Percentiles rank a stretch among this genome's conserved stretches.
phyloP scores from a whole-genome alignment of 2,888 invertebrate species.

The Athalia cordata region DNA sequence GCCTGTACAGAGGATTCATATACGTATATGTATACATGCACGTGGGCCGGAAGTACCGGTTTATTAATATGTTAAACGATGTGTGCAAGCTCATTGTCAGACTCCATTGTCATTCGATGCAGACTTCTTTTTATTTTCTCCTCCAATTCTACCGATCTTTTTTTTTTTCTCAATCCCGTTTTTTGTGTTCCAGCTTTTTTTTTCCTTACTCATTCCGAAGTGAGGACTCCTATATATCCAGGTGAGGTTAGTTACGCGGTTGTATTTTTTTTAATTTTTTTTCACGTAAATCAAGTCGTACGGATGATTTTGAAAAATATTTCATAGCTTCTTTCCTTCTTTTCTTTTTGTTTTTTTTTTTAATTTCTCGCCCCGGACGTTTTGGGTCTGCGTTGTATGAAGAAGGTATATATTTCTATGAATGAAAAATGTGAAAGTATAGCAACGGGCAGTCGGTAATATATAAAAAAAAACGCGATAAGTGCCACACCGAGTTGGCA shows the following conservation, averaged over 20 bases:
- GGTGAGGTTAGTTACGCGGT: too few relatives aligned
- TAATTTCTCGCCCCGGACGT: background rate
- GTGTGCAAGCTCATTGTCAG: background rate
- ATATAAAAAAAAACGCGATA: too few relatives aligned
- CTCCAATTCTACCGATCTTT: background rate
- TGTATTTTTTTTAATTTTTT: too few relatives aligned
- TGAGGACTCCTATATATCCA: too few relatives aligned
- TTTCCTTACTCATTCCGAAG: too few relatives aligned
- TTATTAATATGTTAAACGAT: conserved; percentile 39
- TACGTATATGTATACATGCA: background rate
- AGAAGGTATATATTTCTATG: conserved; percentile 11
- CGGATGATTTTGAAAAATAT: too few relatives aligned
- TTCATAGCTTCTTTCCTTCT: background rate
- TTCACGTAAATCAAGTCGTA: too few relatives aligned
- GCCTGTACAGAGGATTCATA: background rate
- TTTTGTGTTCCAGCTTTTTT: background rate
- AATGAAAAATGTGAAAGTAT: conserved; percentile 42
- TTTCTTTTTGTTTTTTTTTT: too few relatives aligned
- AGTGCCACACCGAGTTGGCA: conserved; percentile 21
- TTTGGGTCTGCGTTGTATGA: background rate
- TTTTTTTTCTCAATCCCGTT: background rate
- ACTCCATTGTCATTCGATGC: conserved; percentile 24
- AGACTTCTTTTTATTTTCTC: conserved; percentile 6
- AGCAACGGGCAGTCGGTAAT: background rate
- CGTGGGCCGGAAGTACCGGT: conserved; percentile 13